phyloP scores from a whole-genome alignment of 2,888 invertebrate species.

The Limnephilus rhombicus region DNA sequence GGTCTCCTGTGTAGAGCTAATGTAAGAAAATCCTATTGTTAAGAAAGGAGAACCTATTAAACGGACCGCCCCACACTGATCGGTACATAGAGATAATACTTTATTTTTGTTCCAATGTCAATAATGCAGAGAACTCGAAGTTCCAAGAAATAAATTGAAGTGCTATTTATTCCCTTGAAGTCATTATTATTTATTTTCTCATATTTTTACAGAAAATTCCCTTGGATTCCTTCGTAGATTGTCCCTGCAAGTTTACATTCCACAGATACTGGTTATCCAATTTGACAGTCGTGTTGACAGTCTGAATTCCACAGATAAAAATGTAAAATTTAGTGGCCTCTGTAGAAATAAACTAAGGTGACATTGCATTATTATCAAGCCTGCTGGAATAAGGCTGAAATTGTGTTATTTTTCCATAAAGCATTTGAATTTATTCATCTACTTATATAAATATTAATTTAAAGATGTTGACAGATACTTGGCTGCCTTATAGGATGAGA shows the following conservation, averaged over 20 bases:
- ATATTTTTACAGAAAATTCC: background rate
- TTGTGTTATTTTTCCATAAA: background rate
- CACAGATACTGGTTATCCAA: background rate
- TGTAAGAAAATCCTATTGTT: no score
- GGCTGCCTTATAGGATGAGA: background rate
- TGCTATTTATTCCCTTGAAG: background rate
- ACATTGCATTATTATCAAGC: background rate
- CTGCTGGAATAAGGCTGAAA: background rate
- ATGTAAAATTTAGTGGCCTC: background rate
- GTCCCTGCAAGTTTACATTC: background rate
- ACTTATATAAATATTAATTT: background rate
- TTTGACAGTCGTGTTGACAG: background rate
- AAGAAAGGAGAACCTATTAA: no score
- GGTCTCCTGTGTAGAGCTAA: no score
- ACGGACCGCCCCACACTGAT: no score
- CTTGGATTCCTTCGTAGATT: background rate
- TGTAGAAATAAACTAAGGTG: background rate
- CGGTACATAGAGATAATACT: background rate
- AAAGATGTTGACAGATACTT: background rate
- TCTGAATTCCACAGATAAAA: background rate
- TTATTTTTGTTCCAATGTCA: background rate
- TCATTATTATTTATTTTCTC: background rate
- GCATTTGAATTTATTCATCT: background rate
- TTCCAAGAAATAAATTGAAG: background rate
- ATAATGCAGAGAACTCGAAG: background rate